Evolutionary conservation across 2,888 invertebrate species (phyloP), one percentile per base, ranked within the genome.

Genomic region (Helobdella robusta): DNA sequence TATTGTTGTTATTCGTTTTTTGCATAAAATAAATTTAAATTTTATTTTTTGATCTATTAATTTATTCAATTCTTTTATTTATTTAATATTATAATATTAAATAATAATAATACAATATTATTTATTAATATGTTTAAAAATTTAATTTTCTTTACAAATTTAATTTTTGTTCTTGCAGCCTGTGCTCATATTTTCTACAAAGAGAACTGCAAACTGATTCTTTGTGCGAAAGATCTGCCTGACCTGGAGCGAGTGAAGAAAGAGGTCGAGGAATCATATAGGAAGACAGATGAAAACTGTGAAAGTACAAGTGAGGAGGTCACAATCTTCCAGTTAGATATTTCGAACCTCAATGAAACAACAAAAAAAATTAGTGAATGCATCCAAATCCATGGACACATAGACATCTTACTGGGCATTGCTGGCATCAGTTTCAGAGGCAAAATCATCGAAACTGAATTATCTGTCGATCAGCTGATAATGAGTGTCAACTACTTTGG

Each of bases 401-500:
- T 94, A 66, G 94, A 95, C 81, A 86, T 95, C 73, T 81, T 95
- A 18, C 84, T 95, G 44, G 94, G 94, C 77, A 95, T 94, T 84
- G 91, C 89, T 48, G 95, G 95, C 0, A 84, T 93, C 64, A 81
- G 82, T 72, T 81, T 78, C 70, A 83, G 93, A 72, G 91, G 91
- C 0, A 84, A 85, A 71, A 85, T 87, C 60, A 72, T 85, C 25
- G 83, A 86, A 56, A 91, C 94, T 0, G 83, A 84, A 50, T 79
- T 89, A 46, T 87, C 89, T 76, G 89, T 94, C 11, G 88, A 91
- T 78, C 83, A 86, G 68, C 86, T 87, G 81, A 83, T 95, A 52
- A 94, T 97, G 94, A 81, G 85, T 44, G 86, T 92, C 6, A 98
- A 98, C 82, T 97, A 91, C 79, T 91, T 97, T 82, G 94, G 94